Base-by-base conservation (phyloP, 2,797 vertebrate species). In the Tolypeutes matacus region DNA sequence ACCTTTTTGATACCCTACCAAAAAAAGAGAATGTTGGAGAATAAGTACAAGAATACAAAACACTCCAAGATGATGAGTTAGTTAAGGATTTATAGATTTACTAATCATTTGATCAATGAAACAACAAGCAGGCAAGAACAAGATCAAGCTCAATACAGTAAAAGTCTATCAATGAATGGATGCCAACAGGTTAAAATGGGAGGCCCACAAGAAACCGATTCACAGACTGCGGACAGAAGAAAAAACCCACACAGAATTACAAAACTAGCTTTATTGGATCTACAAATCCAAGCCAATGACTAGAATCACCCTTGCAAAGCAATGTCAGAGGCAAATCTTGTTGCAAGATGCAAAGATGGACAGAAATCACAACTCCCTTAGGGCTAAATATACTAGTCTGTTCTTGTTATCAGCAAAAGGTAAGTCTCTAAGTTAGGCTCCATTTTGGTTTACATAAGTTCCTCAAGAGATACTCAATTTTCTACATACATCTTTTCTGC, bases 121-220 rank as follows among this genome's bases (percentile, higher is more conserved):
- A 94, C 51, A 95, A 92, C 67, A 95, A 93, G 84, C 96, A 93
- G 89, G 94, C 92, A 97, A 96, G 85, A 94, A 96, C 76, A 96
- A 90, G 91, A 96, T 64, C 65, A 36, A 92, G 64, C 77, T 94
- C 77, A 94, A 89, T 42, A 92, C 69, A 93, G 7, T 53, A 94
- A 95, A 77, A 94, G 69, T 94, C 3, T 23, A 95, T 72, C 77
- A 92, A 93, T 3, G n/a, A 96, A 89, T 39, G n/a, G 49, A 86
- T 83, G 85, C 81, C 73, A 93, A 80, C 3, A 77, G 64, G 78
- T 86, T 92, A 90, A 85, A 91, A 78, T 17, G 39, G 53, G 29
- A 93, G 84, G 78, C 25, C 80, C 11, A 42, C 6, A 62, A 81
- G 36, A 95, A 87, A 73, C 17, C 21, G 67, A 75, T 46, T 91